Evolutionary conservation across 2,113 vertebrate species (phyloP).

Genomic region (Circaetus cinerascens): DNA sequence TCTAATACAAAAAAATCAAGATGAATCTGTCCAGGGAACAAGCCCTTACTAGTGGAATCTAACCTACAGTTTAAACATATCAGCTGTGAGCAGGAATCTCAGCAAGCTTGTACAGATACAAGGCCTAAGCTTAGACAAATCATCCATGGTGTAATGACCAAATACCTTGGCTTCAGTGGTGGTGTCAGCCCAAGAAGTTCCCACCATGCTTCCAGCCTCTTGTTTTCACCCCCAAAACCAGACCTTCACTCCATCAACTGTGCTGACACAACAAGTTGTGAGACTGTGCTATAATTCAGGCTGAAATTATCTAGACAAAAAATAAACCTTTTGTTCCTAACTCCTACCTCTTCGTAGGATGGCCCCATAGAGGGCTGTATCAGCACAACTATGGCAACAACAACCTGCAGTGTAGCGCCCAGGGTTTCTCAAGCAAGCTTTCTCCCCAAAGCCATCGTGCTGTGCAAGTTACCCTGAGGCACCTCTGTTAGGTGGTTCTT

Average conservation of each 20-base stretch:
- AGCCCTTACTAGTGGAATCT: background rate
- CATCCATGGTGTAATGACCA: background rate
- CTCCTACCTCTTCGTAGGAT: background rate
- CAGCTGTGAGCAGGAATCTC: background rate
- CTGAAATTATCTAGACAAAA: background rate
- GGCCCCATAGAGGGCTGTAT: rapidly evolving
- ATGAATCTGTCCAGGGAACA: background rate
- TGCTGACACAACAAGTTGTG: background rate
- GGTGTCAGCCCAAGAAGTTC: background rate
- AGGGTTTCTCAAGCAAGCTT: background rate
- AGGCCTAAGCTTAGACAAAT: background rate
- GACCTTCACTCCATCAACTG: background rate
- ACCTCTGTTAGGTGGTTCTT: background rate
- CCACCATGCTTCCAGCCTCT: background rate
- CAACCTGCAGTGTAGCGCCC: background rate
- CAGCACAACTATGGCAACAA: background rate
- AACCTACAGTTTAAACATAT: background rate
- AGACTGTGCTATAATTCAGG: background rate
- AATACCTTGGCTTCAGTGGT: background rate
- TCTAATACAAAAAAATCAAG: background rate
- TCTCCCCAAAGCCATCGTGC: background rate
- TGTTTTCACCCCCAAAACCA: background rate
- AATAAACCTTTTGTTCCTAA: background rate
- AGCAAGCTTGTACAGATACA: background rate
- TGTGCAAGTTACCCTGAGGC: background rate